Conservation (phyloP, 2,113 vertebrate species). For the Glaucidium brasilianum region DNA sequence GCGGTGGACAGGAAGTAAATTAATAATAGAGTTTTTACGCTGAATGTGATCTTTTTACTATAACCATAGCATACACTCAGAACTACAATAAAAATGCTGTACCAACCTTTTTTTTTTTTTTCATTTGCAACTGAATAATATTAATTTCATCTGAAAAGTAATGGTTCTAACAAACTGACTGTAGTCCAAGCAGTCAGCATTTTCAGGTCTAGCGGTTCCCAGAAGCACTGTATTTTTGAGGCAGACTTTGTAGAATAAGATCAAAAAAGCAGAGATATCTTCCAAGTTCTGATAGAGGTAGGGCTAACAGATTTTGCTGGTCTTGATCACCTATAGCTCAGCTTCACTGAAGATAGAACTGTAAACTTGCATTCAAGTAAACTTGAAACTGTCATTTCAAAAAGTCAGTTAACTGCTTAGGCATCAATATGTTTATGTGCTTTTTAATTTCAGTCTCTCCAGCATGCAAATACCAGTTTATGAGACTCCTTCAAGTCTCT, state of each 20-base stretch:
- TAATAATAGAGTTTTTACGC: slow-evolving; percentile 25
- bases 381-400: not conserved
- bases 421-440: not conserved
- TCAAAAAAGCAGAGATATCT: not conserved
- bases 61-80: not conserved
- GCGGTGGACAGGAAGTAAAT: not conserved
- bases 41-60: slow-evolving; percentile 18
- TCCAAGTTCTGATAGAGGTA: not conserved
- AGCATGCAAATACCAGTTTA: not conserved
- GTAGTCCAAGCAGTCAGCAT: slow-evolving; percentile 26
- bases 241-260: not conserved
- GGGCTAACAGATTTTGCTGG: not conserved
- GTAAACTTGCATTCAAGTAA: not conserved
- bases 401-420: not conserved
- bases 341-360: not conserved
- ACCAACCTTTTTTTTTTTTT: not conserved
- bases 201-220: not conserved
- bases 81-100: slow-evolving; percentile 29
- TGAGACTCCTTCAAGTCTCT: rapidly evolving
- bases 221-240: not conserved
- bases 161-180: not conserved
- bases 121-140: slow-evolving; percentile 31
- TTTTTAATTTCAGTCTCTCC: not conserved
- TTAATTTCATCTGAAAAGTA: slow-evolving; percentile 55
- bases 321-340: not conserved